These are phyloP conservation scores for Campoplex nolae DNA, from an alignment of 2,888 invertebrate genomes.

Conservation along the genomic window DNA sequence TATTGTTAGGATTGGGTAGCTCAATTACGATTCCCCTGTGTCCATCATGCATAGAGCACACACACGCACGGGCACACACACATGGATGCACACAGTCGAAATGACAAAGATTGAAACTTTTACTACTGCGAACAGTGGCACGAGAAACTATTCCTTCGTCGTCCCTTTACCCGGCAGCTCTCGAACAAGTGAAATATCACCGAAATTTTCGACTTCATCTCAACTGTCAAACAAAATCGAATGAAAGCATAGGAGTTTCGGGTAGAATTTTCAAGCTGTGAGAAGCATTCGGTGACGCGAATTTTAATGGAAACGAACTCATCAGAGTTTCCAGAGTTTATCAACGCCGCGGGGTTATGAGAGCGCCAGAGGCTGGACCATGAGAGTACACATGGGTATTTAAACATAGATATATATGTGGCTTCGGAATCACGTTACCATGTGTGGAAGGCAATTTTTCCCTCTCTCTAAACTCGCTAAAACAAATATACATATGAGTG, in stretches of 20 bases:
- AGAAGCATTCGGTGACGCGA: constrained; percentile 25
- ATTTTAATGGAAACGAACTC: constrained; percentile 47
- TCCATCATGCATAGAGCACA: background rate
- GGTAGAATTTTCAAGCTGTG: constrained; percentile 39
- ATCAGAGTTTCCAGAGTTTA: constrained; percentile 56
- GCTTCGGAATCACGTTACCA: background rate
- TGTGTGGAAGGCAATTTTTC: background rate
- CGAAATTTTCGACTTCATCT: constrained; percentile 10
- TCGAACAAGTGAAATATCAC: background rate
- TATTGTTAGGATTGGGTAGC: constrained; percentile 24
- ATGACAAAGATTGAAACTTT: constrained; percentile 9
- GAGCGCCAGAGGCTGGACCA: constrained; percentile 39
- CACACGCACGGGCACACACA: background rate
- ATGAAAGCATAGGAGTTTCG: constrained; percentile 15
- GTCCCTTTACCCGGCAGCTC: background rate
- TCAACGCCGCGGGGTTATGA: constrained; percentile 40
- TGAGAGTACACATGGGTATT: background rate
- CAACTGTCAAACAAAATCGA: constrained; percentile 42
- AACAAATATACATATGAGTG: constrained; percentile 43
- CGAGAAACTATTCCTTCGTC: background rate
- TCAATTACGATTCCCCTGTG: constrained; percentile 32
- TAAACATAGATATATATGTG: background rate
- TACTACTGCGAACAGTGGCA: constrained; percentile 4
- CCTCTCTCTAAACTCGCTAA: background rate
- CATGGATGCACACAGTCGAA: background rate